These are phyloP conservation scores for Sandelia bainsii DNA, from an alignment of 2,797 vertebrate genomes.

Conservation along the genomic window DNA sequence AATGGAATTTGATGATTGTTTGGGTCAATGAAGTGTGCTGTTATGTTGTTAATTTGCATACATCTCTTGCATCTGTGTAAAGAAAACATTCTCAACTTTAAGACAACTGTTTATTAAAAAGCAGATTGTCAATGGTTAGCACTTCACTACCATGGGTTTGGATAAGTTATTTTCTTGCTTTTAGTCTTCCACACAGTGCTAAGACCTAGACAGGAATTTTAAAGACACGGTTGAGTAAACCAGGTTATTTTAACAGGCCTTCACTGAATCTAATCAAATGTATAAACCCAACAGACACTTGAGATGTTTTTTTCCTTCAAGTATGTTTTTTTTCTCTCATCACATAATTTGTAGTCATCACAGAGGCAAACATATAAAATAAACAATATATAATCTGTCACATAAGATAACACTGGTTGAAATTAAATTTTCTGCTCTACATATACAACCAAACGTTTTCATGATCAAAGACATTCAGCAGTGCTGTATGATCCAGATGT, in stretches of 20 bases:
- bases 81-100: constrained; percentile 11
- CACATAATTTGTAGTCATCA: constrained; percentile 21
- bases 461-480: constrained; percentile 7
- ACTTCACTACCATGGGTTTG: constrained; percentile 33
- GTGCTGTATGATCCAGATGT: background rate
- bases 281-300: constrained; percentile 4
- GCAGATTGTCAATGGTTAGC: constrained; percentile 47
- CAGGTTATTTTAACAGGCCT: background rate
- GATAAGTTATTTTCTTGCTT: background rate
- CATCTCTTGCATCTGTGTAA: background rate
- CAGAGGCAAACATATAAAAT: constrained; percentile 46
- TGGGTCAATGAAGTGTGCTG: no score
- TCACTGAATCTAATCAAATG: background rate
- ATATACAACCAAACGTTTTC: constrained; percentile 31
- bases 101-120: constrained; percentile 61
- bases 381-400: constrained; percentile 44
- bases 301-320: constrained; percentile 1
- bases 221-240: constrained; percentile 6
- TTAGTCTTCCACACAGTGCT: constrained; percentile 19
- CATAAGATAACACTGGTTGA: constrained; percentile 47
- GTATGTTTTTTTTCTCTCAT: background rate
- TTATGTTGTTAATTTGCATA: no score
- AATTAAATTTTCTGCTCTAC: constrained; percentile 32
- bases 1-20: no score
- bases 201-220: constrained; percentile 1